These are phyloP conservation scores for Silurus meridionalis DNA, from an alignment of 2,113 vertebrate species.

Conservation along the genomic window DNA sequence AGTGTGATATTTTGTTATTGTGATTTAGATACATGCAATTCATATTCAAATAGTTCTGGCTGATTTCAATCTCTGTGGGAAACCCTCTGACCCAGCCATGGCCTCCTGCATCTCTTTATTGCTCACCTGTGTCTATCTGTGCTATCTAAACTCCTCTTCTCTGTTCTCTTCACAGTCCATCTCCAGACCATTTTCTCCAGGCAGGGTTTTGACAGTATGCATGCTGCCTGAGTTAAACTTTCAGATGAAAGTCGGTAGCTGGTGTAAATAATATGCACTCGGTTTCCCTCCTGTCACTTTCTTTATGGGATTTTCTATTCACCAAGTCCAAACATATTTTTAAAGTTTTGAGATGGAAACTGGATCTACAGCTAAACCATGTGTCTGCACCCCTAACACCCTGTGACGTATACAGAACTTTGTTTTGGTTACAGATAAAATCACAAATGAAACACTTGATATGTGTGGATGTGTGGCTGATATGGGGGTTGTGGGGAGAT, in stretches of 20 bases:
- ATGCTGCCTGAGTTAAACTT: neutral
- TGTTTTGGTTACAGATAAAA: conserved; percentile 55
- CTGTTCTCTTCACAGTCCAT: conserved; percentile 1
- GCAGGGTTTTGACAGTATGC: neutral
- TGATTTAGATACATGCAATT: neutral
- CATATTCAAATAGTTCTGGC: neutral
- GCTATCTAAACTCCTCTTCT: neutral
- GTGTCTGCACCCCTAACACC: conserved; percentile 11
- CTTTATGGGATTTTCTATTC: neutral
- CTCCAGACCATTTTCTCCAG: neutral
- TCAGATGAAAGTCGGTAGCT: neutral
- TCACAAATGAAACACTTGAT: conserved; percentile 31
- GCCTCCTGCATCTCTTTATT: neutral
- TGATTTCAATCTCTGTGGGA: neutral
- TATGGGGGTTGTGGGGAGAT: neutral
- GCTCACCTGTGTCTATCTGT: neutral
- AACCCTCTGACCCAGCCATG: neutral
- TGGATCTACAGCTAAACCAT: conserved; percentile 1
- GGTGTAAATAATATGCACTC: neutral
- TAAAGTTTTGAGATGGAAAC: conserved; percentile 10
- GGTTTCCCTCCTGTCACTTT: conserved; percentile 8
- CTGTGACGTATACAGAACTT: conserved; percentile 12
- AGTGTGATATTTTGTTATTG: neutral
- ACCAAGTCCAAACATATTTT: conserved; percentile 1
- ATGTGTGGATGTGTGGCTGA: neutral